These are phyloP conservation scores for Eulithis prunata DNA, from an alignment of 2,888 invertebrate species.

Conservation along the genomic window DNA sequence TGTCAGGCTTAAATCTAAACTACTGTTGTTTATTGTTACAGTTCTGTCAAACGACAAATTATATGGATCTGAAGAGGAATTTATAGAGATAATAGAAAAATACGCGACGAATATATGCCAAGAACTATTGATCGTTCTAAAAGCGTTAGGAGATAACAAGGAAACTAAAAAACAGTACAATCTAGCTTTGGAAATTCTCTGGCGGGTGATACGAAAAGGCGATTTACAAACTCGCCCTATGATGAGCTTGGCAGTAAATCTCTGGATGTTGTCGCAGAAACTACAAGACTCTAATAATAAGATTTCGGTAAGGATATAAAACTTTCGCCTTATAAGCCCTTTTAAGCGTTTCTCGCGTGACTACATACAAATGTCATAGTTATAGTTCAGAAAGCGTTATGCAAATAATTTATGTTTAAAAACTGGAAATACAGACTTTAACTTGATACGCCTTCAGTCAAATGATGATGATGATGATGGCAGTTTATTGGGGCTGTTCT, in stretches of 20 bases:
- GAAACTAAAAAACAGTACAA: conserved; percentile 88
- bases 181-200: conserved; percentile 90
- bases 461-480: too few species aligned
- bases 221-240: conserved; percentile 86
- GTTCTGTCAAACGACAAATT: conserved; percentile 97
- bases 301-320: conserved; percentile 57
- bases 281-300: conserved; percentile 66
- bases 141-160: conserved; percentile 87
- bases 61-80: conserved; percentile 95
- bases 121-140: conserved; percentile 88
- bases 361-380: too few species aligned
- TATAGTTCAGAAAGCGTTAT: too few species aligned
- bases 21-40: conserved; percentile 57
- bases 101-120: conserved; percentile 91
- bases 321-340: too few species aligned
- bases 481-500: too few species aligned
- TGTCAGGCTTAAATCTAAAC: background rate
- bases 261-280: conserved; percentile 92
- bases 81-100: conserved; percentile 90
- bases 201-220: conserved; percentile 86
- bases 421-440: too few species aligned
- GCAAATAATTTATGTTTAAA: too few species aligned
- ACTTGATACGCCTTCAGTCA: too few species aligned
- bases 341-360: too few species aligned
- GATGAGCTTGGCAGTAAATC: conserved; percentile 88